phyloP scores from a whole-genome alignment of 2,797 vertebrate genomes.

The Holocentrus rufus region DNA sequence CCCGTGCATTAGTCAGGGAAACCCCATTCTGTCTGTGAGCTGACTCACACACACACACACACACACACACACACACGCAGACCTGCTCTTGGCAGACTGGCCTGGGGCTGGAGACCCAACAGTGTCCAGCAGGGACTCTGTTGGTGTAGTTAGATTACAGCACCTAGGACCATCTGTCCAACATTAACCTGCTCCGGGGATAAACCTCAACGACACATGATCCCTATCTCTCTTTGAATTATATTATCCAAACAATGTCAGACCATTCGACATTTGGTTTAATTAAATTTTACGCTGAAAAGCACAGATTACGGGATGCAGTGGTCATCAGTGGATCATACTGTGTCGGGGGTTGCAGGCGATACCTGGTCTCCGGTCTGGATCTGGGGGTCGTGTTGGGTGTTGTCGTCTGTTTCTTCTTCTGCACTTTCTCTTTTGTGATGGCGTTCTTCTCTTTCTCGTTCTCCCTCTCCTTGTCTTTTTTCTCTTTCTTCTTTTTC shows the following conservation, averaged over 20 bases:
- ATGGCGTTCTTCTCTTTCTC: constrained; percentile 92
- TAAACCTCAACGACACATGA: constrained; percentile 4
- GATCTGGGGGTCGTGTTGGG: constrained; percentile 66
- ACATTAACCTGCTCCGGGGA: constrained; percentile 40
- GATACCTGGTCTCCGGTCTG: constrained; percentile 80
- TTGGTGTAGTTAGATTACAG: constrained; percentile 33
- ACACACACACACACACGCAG: background rate
- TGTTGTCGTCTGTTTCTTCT: constrained; percentile 82
- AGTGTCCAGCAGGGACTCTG: constrained; percentile 32
- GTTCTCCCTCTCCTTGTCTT: constrained; percentile 95
- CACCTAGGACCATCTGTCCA: constrained; percentile 55
- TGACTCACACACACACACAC: background rate
- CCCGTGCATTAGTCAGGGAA: constrained; percentile 37
- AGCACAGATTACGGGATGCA: background rate
- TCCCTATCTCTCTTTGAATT: background rate
- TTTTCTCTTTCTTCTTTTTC: constrained; percentile 96
- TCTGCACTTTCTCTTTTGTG: constrained; percentile 86
- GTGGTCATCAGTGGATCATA: too few relatives aligned
- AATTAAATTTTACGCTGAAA: background rate
- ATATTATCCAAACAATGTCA: too few relatives aligned
- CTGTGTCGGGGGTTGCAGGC: background rate
- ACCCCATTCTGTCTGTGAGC: constrained; percentile 27
- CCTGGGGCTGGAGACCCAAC: constrained; percentile 21
- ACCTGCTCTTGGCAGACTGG: constrained; percentile 24
- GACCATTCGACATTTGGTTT: too few relatives aligned